These are phyloP conservation scores for Lagodon rhomboides DNA, from an alignment of 2,797 vertebrate species.

Conservation along the genomic window DNA sequence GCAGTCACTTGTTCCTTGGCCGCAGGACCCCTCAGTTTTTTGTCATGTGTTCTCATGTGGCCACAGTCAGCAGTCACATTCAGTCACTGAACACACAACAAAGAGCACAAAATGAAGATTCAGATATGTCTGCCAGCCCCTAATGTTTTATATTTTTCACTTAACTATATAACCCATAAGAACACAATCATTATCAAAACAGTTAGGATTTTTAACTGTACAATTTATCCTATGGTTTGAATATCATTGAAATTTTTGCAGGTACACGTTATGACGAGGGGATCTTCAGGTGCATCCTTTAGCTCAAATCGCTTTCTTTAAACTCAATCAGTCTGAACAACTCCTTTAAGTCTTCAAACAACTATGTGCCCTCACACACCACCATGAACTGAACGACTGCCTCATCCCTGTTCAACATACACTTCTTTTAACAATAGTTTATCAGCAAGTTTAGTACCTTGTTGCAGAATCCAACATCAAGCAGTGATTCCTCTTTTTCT, in stretches of 20 bases:
- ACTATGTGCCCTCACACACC: conserved; percentile 14
- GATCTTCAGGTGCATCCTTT: background rate
- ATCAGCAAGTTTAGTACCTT: background rate
- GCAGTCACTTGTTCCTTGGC: background rate
- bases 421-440: background rate
- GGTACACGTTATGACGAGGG: background rate
- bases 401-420: background rate
- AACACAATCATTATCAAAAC: background rate
- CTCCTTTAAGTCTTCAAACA: background rate
- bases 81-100: background rate
- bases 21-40: background rate
- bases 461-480: conserved; percentile 11
- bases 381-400: background rate
- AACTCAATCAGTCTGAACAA: conserved; percentile 6
- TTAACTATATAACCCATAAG: background rate
- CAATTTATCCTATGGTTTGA: background rate
- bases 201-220: background rate
- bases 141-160: background rate
- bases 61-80: conserved; percentile 18
- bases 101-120: background rate
- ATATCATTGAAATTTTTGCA: background rate
- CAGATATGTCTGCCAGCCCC: background rate
- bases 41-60: conserved; percentile 40
- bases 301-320: background rate
- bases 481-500: background rate